Evolutionary conservation across 1,140 invertebrate genomes (phyloP).

Genomic region (Drosophila nigrodunni): DNA sequence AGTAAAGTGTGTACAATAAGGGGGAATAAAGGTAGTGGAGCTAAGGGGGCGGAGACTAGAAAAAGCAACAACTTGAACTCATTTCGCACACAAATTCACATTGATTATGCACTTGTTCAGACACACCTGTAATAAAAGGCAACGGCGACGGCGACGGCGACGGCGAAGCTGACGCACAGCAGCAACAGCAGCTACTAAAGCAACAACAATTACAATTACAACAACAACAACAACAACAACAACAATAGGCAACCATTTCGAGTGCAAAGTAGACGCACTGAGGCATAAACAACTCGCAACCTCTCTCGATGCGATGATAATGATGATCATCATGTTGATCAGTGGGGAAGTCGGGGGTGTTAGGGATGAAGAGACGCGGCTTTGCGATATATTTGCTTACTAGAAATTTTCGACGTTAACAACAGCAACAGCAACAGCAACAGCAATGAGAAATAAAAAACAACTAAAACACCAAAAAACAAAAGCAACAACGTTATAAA

Average conservation of each 20-base stretch:
- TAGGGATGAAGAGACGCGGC: not conserved
- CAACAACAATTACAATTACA: slow-evolving; percentile 51
- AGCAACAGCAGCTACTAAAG: slow-evolving; percentile 23
- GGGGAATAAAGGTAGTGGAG: not conserved
- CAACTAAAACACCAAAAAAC: slow-evolving; percentile 6
- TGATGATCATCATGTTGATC: no score
- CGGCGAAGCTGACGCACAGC: slow-evolving; percentile 12
- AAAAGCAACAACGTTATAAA: slow-evolving; percentile 4
- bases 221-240: slow-evolving; percentile 9
- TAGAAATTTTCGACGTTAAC: slow-evolving; percentile 64
- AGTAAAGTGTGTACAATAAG: slow-evolving; percentile 26
- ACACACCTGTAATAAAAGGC: slow-evolving; percentile 69
- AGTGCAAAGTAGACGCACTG: slow-evolving; percentile 62
- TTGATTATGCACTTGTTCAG: slow-evolving; percentile 69
- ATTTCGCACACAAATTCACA: slow-evolving; percentile 67
- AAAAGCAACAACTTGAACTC: slow-evolving; percentile 55
- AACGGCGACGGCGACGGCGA: slow-evolving; percentile 16
- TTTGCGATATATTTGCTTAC: slow-evolving; percentile 67
- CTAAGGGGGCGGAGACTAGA: slow-evolving; percentile 7
- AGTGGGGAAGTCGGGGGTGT: no score
- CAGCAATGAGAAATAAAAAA: slow-evolving; percentile 27
- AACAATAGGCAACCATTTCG: slow-evolving; percentile 62
- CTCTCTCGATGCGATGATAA: slow-evolving; percentile 2
- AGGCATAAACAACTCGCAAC: slow-evolving; percentile 51
- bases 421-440: slow-evolving; percentile 21